Evolutionary conservation across 2,113 vertebrate species (phyloP).

Genomic region (Poicephalus meyeri): DNA sequence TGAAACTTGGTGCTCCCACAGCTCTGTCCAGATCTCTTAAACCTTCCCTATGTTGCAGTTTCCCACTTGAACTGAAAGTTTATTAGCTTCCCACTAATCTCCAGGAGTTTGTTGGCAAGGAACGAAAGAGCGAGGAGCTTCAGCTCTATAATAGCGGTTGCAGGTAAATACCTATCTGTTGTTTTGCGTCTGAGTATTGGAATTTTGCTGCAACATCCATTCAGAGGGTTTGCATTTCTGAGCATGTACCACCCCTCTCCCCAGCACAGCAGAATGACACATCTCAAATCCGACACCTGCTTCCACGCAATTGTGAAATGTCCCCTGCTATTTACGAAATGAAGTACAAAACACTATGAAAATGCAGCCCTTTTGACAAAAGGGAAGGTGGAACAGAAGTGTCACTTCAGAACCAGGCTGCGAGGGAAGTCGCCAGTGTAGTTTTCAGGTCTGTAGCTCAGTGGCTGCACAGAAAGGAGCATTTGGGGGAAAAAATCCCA

Average conservation of each 20-base stretch:
- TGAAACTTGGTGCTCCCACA: not conserved
- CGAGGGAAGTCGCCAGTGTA: not conserved
- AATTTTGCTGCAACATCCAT: not conserved
- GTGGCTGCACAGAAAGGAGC: not conserved
- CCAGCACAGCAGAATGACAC: not conserved
- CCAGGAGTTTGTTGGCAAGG: not conserved
- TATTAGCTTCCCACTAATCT: not conserved
- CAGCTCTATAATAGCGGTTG: rapidly evolving
- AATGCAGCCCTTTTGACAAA: not conserved
- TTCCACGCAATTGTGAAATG: not conserved
- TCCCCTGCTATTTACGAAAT: not conserved
- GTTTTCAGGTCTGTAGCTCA: not conserved
- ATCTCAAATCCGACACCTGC: not conserved
- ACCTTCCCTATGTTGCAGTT: not conserved
- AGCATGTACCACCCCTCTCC: not conserved
- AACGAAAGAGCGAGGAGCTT: not conserved
- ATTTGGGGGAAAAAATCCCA: not conserved
- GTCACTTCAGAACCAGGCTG: not conserved
- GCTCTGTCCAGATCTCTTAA: not conserved
- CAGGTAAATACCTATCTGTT: not conserved
- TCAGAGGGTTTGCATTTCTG: not conserved
- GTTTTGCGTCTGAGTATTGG: not conserved
- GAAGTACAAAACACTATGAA: not conserved
- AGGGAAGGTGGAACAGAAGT: not conserved
- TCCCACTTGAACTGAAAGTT: not conserved